Evolutionary conservation across 1,140 invertebrate species (phyloP).

Genomic region (Calosoma granatense): DNA sequence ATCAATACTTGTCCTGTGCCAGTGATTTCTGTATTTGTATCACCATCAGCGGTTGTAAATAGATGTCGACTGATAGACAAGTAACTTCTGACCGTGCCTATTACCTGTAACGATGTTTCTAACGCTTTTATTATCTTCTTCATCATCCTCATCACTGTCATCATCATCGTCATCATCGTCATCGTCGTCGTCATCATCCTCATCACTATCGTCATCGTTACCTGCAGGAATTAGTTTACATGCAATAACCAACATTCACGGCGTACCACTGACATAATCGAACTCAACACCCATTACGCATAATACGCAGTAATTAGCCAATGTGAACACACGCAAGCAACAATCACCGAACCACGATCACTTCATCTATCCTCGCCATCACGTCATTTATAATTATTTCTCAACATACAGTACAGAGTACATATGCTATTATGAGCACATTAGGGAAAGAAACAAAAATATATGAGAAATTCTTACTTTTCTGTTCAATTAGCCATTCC

Average conservation of each 20-base stretch:
- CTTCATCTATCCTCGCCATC: constrained; percentile 10
- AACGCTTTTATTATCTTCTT: constrained; percentile 41
- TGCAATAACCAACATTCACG: constrained; percentile 28
- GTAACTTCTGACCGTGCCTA: constrained; percentile 31
- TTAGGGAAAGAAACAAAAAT: constrained; percentile 20
- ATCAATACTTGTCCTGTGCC: background rate
- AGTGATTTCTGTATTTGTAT: background rate
- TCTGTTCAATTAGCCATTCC: constrained; percentile 89
- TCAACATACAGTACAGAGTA: too few relatives aligned
- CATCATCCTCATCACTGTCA: constrained; percentile 38
- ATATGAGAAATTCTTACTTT: constrained; percentile 65
- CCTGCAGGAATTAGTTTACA: constrained; percentile 33
- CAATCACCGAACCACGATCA: constrained; percentile 10
- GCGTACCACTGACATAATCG: background rate
- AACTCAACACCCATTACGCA: background rate
- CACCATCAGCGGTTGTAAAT: too few relatives aligned
- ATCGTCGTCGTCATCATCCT: constrained; percentile 36
- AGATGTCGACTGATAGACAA: too few relatives aligned
- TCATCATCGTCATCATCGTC: constrained; percentile 39
- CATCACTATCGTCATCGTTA: constrained; percentile 33
- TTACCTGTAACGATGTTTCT: constrained; percentile 17
- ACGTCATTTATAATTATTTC: too few relatives aligned
- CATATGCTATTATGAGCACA: too few relatives aligned
- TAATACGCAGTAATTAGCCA: too few relatives aligned
- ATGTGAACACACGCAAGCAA: constrained; percentile 7